Evolutionary conservation across 2,888 invertebrate genomes (phyloP).

Genomic region (Pheosia tremula): DNA sequence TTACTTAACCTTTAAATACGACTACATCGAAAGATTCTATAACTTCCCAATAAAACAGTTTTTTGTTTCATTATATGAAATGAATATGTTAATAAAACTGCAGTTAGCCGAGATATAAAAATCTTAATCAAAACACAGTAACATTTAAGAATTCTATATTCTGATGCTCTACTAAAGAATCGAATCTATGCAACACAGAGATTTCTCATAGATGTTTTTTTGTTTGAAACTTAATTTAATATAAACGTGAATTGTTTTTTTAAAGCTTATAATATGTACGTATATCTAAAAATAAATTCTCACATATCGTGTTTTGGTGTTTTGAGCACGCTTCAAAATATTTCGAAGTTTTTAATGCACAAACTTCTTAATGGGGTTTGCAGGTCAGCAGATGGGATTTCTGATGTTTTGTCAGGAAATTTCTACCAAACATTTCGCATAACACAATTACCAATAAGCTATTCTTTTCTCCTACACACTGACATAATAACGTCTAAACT

Average conservation of each 20-base stretch:
- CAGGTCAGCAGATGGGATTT: neutral
- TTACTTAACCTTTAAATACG: neutral
- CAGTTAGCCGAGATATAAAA: neutral
- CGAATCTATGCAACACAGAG: too few relatives aligned
- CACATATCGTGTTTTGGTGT: too few relatives aligned
- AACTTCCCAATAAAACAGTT: slow-evolving; percentile 3
- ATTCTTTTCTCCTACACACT: too few relatives aligned
- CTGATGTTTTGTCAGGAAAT: slow-evolving; percentile 5
- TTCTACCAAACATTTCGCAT: slow-evolving; percentile 17
- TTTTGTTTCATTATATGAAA: neutral
- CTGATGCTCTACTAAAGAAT: neutral
- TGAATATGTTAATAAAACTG: neutral
- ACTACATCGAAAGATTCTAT: neutral
- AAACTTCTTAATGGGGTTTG: neutral
- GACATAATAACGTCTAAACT: too few relatives aligned
- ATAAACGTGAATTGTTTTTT: too few relatives aligned
- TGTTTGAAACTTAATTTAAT: too few relatives aligned
- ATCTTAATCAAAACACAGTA: neutral
- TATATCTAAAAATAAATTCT: too few relatives aligned
- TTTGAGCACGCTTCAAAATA: too few relatives aligned
- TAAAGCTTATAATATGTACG: too few relatives aligned
- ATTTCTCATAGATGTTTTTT: too few relatives aligned
- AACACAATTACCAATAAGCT: slow-evolving; percentile 8
- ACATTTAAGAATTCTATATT: neutral
- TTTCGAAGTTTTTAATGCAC: neutral